Evolutionary conservation across 2,888 invertebrate genomes (phyloP).

Genomic region (Clistopyga incitator): DNA sequence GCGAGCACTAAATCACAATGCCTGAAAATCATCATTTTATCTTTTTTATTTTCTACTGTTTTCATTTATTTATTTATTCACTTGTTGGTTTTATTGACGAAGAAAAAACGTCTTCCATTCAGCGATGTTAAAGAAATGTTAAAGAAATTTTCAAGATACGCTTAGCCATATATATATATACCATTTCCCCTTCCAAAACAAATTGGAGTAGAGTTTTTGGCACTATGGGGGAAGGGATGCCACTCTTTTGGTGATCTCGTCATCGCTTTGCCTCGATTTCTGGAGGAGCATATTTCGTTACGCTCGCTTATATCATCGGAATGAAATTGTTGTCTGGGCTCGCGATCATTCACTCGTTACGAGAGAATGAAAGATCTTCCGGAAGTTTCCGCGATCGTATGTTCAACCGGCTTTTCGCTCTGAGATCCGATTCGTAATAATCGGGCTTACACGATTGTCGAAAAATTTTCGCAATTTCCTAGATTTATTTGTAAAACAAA

Average conservation of each 20-base stretch:
- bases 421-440: neutral
- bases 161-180: constrained; percentile 19
- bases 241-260: neutral
- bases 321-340: neutral
- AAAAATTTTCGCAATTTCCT: neutral
- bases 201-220: neutral
- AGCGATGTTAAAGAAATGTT: neutral
- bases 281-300: neutral
- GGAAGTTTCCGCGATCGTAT: neutral
- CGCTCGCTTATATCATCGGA: neutral
- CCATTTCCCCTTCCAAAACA: neutral
- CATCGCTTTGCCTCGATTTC: neutral
- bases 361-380: neutral
- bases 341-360: neutral
- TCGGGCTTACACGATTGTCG: neutral
- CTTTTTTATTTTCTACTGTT: too few species aligned
- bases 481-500: too few species aligned
- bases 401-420: neutral
- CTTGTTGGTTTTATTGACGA: too few species aligned
- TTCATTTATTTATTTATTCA: too few species aligned
- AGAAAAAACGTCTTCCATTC: too few species aligned
- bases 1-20: neutral
- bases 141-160: neutral
- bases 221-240: constrained; percentile 19
- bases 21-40: neutral